Base-by-base conservation (phyloP, 2,888 invertebrate species). In the Sinhomidia bicolor region DNA sequence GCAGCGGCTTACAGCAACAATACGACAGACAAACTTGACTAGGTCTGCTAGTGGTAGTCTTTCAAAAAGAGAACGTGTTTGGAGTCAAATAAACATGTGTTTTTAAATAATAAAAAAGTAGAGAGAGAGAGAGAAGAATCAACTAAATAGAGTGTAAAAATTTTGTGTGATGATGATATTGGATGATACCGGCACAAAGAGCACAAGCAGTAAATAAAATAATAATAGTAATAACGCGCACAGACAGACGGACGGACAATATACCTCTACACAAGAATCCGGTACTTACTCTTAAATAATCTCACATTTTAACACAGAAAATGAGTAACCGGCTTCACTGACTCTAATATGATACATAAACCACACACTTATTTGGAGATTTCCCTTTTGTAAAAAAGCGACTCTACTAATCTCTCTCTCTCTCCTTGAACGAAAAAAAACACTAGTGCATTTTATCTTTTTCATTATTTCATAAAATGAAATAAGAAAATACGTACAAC, bases 51-150 rank as follows among this genome's bases (percentile, higher is more conserved):
- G 36, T 79, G 10, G 78, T 60, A 36, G 36, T 79, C 23, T 79
- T 79, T 57, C 51, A 54, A 82, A 68, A 41, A 20, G 81, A 88
- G 84, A 88, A 88, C 88, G 88, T 84, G 88, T 88, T 88, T 88
- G 44, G 79, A 88, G 88, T 83, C 88, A 88, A 74, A 87, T 74
- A 78, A 88, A 88, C 88, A 88, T 88, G 88, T 88, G 88, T 84
- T 88, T 79, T 83, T 14, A n/a, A n/a, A n/a, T n/a, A n/a, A n/a
- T n/a, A n/a, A n/a, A n/a, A n/a, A n/a, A n/a, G n/a, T n/a, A n/a
- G n/a, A n/a, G n/a, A 83, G 26, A 81, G 32, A 71, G 51, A 65
- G 36, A 76, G 51, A 29, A 36, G 7, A 60, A 9, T 41, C 29
- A 79, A 20, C 6, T 23, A 36, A 17, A 10, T 12, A 60, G 60